Evolutionary conservation across 2,888 invertebrate genomes (phyloP), one percentile per base, ranked within the genome.

Genomic region (Melinaea menophilus): DNA sequence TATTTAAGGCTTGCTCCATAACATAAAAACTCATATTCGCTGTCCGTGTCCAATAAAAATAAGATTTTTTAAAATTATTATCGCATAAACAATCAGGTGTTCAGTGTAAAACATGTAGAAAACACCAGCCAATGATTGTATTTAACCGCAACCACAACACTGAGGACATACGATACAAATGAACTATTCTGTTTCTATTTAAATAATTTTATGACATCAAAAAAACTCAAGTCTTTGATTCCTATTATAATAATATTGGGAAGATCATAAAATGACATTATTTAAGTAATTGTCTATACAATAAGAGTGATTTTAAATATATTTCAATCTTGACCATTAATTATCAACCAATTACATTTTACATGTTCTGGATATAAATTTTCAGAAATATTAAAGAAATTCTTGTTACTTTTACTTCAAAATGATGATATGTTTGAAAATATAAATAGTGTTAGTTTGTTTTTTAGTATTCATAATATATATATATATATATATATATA

Each of bases 101-200:
- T 31, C 31, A 22, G 11, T 31, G 51, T 51, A 31, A 22, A 51
- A 51, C 51, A 51, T 51, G 51, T 51, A 51, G 5, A 2, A 31
- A 48, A 48, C 48, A 55, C 37, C 55, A 33, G 58, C 55, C 37
- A 13, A 55, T 35, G 31, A 51, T 48, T 55, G 59, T 51, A 56
- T 33, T 63, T 22, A 46, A 64, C 64, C 64, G 45, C 64, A 64
- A 46, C 64, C 64, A 56, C 64, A 58, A 51, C 13, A 56, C 65
- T 45, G 56, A 11, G 34, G 65, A 37, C 54, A 62, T 35, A 47
- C 37, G 65, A 62, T 62, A 65, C 56, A 56, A 64, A 48, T 64
- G 35, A 48, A 55, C 61, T 61, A 41, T 58, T 58, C 56, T 56
- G 54, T 59, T 56, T 56, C 48, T 51, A 51, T 31, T 22, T n/a